A percentile compares a stretch with the other conserved stretches of the same genome.
Evolutionary conservation across 2,888 invertebrate species (phyloP).

Genomic region (Ptilodon capucinus): DNA sequence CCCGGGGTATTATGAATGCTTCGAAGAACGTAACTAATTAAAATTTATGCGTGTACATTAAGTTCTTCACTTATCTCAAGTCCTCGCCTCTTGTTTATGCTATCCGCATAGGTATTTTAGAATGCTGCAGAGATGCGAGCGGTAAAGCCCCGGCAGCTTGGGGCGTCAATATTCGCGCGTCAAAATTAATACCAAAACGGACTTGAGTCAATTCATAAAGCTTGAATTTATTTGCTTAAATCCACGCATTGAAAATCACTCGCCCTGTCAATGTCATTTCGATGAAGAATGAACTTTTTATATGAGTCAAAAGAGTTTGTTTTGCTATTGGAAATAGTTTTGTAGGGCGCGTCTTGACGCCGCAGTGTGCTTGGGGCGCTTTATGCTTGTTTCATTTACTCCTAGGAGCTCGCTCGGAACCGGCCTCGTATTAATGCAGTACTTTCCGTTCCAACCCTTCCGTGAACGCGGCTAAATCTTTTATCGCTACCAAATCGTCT

Average conservation of each 20-base stretch:
- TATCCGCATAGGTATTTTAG: slow-evolving; percentile 31
- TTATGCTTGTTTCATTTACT: slow-evolving; percentile 41
- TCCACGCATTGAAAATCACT: no score
- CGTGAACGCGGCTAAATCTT: slow-evolving; percentile 59
- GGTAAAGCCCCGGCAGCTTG: no score
- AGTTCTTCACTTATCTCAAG: slow-evolving; percentile 50
- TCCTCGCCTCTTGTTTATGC: slow-evolving; percentile 37
- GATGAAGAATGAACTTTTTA: no score
- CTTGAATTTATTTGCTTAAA: no score
- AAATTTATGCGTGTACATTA: slow-evolving; percentile 55
- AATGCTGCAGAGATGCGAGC: slow-evolving; percentile 26
- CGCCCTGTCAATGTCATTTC: no score
- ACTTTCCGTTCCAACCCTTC: slow-evolving; percentile 43
- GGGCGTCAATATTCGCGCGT: no score
- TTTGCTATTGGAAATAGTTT: no score
- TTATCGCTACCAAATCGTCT: slow-evolving; percentile 78
- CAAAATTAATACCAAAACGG: no score
- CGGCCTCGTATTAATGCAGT: slow-evolving; percentile 44
- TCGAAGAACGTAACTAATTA: slow-evolving; percentile 53
- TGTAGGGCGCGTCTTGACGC: no score
- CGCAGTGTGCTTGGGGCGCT: no score
- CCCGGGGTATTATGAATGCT: slow-evolving; percentile 47
- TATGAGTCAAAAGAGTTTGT: no score
- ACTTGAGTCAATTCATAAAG: no score
- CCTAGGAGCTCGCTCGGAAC: slow-evolving; percentile 24